Base-by-base conservation (phyloP, 2,888 invertebrate species). In the Ophion slaviceki region DNA sequence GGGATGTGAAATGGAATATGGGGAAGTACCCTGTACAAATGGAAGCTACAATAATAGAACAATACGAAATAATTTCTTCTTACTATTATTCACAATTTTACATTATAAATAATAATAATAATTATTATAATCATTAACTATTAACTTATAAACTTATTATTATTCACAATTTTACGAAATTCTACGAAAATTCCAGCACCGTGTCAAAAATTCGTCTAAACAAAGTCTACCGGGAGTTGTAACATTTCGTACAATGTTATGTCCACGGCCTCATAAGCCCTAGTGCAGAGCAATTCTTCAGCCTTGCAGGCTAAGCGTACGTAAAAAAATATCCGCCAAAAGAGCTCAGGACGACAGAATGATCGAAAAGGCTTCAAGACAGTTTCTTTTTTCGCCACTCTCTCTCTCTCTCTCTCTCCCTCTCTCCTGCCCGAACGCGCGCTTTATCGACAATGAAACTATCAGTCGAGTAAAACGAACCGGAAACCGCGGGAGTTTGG, bases 391-490 rank as follows among this genome's bases (percentile, higher is more conserved):
- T 68, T 2, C n/a, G 20, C 28, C 6, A 57, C 32, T 28, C 28
- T 40, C 20, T 45, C 68, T 6, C 68, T 68, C 1, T 14, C 70
- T 17, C 20, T 53, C n/a, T 11, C 28, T 11, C 47, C 10, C 53
- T 61, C 24, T 61, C 24, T 3, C 0, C 24, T 24, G 36, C 36
- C 72, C 53, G 64, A 64, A 36, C 67, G 32, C 11, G 36, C 8
- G 68, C 72, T 81, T 75, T 61, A 68, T 81, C 75, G 75, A 75
- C 32, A n/a, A 75, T 61, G 57, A 76, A 72, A 82, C 61, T 67
- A 71, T 67, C 71, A 59, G 24, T 68, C 24, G 83, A 59, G 47
- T 68, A 14, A 79, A 78, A 78, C 67, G 61, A 28, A 61, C 78
- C 32, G 68, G 74, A 83, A 75, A 74, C 68, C 67, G 61, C 47